Conservation (phyloP, 2,113 vertebrate genomes). For the Recurvirostra avosetta region DNA sequence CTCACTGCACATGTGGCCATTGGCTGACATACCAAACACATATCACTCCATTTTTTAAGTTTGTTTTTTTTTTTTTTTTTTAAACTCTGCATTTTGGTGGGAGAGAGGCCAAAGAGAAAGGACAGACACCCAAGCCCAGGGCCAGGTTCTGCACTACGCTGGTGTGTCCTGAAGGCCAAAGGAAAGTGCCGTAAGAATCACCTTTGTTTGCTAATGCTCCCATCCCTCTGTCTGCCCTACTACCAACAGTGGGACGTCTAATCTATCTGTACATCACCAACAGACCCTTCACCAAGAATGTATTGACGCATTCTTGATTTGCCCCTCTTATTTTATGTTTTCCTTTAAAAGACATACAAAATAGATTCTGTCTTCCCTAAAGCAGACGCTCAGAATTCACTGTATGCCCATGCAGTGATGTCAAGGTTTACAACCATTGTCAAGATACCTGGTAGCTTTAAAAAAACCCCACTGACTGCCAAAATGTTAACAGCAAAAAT, state of each 20-base stretch:
- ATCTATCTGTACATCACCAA: not conserved
- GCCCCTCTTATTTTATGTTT: not conserved
- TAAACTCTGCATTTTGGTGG: not conserved
- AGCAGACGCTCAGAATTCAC: not conserved
- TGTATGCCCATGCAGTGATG: not conserved
- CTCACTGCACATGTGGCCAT: constrained; percentile 63
- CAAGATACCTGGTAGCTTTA: not conserved
- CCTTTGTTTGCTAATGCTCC: not conserved
- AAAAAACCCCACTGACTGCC: not conserved
- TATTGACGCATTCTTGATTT: not conserved
- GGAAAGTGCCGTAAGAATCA: not conserved
- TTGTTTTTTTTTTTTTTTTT: not conserved
- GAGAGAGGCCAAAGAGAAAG: not conserved
- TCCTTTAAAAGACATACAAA: not conserved
- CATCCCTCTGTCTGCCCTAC: not conserved
- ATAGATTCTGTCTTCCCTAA: not conserved
- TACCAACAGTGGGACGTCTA: not conserved
- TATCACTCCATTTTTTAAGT: not conserved
- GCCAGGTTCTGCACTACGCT: not conserved
- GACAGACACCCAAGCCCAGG: not conserved
- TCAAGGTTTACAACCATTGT: not conserved
- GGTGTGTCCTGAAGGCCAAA: not conserved
- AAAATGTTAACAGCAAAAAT: constrained; percentile 1
- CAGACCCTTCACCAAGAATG: not conserved
- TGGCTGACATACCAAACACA: constrained; percentile 53